Conservation (phyloP, 2,113 vertebrate genomes). For the Ctenodactylus gundi region DNA sequence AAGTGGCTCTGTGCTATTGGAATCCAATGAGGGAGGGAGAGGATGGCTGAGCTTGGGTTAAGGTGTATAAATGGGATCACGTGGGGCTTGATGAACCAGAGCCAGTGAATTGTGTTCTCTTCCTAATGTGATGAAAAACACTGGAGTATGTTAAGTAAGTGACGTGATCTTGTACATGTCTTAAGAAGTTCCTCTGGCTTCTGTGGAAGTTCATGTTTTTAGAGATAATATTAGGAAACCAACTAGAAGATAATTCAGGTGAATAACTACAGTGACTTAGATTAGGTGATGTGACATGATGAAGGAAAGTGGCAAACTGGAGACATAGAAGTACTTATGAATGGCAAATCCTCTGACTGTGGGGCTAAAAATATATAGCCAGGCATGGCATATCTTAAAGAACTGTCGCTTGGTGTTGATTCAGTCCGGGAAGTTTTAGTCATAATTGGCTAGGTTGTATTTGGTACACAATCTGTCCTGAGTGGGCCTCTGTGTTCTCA, state of each 20-base stretch:
- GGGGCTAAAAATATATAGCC: neutral
- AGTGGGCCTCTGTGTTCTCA: neutral
- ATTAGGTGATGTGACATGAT: neutral
- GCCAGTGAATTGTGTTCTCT: neutral
- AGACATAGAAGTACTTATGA: neutral
- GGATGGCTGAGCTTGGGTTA: neutral
- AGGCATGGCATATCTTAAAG: neutral
- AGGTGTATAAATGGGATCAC: neutral
- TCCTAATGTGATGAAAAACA: neutral
- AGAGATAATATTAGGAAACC: neutral
- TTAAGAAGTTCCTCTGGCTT: neutral
- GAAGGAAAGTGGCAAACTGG: neutral
- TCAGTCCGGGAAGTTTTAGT: neutral
- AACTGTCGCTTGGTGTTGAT: neutral
- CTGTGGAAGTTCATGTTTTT: neutral
- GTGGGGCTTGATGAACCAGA: neutral
- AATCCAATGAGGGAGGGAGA: neutral
- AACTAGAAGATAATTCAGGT: neutral
- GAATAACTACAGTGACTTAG: neutral
- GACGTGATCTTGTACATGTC: neutral
- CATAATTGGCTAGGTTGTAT: neutral
- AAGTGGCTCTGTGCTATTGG: neutral
- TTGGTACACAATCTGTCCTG: neutral
- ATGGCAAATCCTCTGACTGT: neutral
- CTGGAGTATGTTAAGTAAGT: neutral